A percentile compares a stretch with the other conserved stretches of the same genome.
phyloP scores from a whole-genome alignment of 2,113 vertebrate species.

The Catharus fuscescens region DNA sequence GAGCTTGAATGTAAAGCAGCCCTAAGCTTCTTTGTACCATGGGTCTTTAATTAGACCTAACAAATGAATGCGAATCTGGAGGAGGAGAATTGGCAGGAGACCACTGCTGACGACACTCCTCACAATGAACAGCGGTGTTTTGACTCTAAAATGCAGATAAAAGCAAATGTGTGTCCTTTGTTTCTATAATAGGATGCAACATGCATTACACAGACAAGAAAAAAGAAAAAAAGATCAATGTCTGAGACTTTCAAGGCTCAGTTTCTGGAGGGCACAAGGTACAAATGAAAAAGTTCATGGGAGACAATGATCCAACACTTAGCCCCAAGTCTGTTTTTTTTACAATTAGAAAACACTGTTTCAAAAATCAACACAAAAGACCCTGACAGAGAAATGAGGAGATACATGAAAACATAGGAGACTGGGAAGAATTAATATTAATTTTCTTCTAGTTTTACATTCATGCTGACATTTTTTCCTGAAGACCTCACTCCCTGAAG shows the following conservation, averaged over 20 bases:
- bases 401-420: not conserved
- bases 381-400: not conserved
- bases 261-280: conserved; percentile 7
- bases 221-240: not conserved
- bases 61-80: conserved; percentile 40
- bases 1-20: not conserved
- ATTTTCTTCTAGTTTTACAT: not conserved
- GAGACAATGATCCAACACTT: conserved; percentile 23
- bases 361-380: not conserved
- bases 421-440: not conserved
- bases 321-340: conserved; percentile 10
- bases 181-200: conserved; percentile 49
- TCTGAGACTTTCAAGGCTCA: not conserved
- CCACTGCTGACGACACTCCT: not conserved
- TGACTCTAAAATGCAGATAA: not conserved
- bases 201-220: not conserved
- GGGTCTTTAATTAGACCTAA: conserved; percentile 58
- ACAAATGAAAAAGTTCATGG: not conserved
- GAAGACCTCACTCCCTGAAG: not conserved
- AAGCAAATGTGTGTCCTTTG: conserved; percentile 47
- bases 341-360: not conserved
- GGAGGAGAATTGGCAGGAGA: conserved; percentile 41
- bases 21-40: conserved; percentile 9
- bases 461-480: not conserved
- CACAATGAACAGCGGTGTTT: not conserved